phyloP scores from a whole-genome alignment of 2,888 invertebrate genomes.

The Frankliniella intonsa region DNA sequence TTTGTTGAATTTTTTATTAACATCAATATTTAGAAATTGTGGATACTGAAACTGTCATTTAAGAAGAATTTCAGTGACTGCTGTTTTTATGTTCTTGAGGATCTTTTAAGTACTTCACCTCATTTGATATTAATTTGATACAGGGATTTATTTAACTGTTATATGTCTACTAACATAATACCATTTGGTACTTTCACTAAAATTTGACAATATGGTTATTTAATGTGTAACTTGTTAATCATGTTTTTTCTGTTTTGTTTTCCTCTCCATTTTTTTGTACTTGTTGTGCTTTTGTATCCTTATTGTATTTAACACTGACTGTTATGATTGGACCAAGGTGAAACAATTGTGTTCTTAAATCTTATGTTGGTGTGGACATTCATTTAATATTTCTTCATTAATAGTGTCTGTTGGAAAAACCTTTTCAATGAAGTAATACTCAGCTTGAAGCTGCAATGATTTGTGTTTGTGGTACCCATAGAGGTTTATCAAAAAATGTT shows the following conservation, averaged over 20 bases:
- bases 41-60: background rate
- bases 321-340: background rate
- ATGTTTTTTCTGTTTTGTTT: background rate
- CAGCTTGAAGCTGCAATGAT: background rate
- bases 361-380: background rate
- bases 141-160: background rate
- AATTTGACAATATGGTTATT: background rate
- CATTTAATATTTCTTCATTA: background rate
- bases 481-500: background rate
- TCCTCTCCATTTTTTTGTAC: background rate
- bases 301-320: background rate
- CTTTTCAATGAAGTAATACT: background rate
- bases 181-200: no score
- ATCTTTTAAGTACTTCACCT: background rate
- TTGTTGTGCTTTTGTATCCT: background rate
- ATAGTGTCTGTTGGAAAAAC: background rate
- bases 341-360: background rate
- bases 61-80: background rate
- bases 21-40: background rate
- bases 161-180: no score
- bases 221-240: background rate
- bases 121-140: background rate
- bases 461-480: background rate
- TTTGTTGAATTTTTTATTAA: background rate
- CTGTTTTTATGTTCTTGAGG: background rate